phyloP scores from a whole-genome alignment of 2,888 invertebrate species.

The Cacoxenus indagator region DNA sequence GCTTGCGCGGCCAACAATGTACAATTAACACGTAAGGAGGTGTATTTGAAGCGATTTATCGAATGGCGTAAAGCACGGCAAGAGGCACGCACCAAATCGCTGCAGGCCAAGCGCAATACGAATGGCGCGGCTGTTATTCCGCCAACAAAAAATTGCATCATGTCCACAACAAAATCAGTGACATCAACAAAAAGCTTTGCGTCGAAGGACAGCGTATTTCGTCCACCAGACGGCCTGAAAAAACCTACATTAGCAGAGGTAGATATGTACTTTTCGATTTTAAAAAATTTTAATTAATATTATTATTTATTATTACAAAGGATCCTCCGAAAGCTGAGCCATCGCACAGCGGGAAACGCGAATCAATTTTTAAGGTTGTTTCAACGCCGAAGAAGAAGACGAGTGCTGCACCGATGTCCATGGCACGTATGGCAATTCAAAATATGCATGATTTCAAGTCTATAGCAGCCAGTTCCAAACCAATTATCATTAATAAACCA shows the following conservation, averaged over 20 bases:
- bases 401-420: not conserved
- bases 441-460: not conserved
- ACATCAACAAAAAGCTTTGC: slow-evolving; percentile 3
- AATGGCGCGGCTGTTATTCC: not conserved
- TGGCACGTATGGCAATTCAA: not conserved
- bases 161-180: not conserved
- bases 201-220: slow-evolving; percentile 3
- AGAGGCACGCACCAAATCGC: not conserved
- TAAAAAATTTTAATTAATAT: not conserved
- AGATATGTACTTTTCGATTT: not conserved
- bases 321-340: not conserved
- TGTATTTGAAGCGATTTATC: slow-evolving; percentile 13
- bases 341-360: too few relatives aligned
- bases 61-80: slow-evolving; percentile 10
- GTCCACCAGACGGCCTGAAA: slow-evolving; percentile 3
- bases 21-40: slow-evolving; percentile 2
- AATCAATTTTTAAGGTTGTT: slow-evolving; percentile 6
- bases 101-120: not conserved
- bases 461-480: too few relatives aligned
- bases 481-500: too few relatives aligned
- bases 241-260: not conserved
- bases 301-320: not conserved
- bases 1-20: not conserved
- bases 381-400: slow-evolving; percentile 13
- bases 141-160: not conserved